Conservation (phyloP, 2,888 invertebrate species). For the Mayetiola destructor region DNA sequence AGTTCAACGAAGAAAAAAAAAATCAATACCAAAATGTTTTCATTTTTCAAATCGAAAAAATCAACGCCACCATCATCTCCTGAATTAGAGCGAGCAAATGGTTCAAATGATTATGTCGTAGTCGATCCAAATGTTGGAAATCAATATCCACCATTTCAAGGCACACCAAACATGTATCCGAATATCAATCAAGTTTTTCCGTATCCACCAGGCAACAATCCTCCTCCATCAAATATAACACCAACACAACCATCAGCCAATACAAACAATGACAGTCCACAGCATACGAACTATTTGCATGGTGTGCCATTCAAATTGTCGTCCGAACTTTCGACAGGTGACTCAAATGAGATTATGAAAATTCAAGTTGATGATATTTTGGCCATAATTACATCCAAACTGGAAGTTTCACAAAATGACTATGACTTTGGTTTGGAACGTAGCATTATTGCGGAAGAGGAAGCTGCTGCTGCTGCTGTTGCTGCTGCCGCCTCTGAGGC, state of each 20-base stretch:
- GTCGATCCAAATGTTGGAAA: background rate
- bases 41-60: slow-evolving; percentile 7
- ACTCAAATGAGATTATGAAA: background rate
- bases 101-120: background rate
- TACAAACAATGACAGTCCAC: background rate
- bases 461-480: background rate
- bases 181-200: background rate
- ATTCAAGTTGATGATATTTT: slow-evolving; percentile 6
- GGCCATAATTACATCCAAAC: background rate
- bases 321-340: background rate
- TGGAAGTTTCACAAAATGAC: background rate
- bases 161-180: background rate
- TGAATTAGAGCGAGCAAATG: background rate
- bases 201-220: background rate
- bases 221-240: background rate
- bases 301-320: slow-evolving; percentile 2
- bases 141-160: background rate
- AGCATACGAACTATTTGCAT: background rate
- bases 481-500: background rate
- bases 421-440: background rate
- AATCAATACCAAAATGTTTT: background rate
- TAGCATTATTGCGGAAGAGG: background rate
- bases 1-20: background rate
- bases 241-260: background rate
- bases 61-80: background rate